A percentile compares a stretch with the other conserved stretches of the same genome.
Evolutionary conservation across 2,888 invertebrate genomes (phyloP).

Genomic region (Craniophora ligustri): DNA sequence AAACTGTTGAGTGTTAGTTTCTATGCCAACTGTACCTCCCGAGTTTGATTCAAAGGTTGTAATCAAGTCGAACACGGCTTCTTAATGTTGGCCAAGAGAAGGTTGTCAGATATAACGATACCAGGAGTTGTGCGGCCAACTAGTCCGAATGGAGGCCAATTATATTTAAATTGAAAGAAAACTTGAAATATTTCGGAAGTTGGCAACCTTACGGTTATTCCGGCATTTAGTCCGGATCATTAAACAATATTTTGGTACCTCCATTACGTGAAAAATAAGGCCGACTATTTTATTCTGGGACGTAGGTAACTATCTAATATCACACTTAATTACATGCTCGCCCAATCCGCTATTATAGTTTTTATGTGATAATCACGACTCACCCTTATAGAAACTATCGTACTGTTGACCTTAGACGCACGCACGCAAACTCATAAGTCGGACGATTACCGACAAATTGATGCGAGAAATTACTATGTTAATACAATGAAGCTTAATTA

Average conservation of each 20-base stretch:
- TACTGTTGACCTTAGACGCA: slow-evolving; percentile 16
- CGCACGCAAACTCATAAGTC: slow-evolving; percentile 17
- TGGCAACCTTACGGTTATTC: slow-evolving; percentile 2
- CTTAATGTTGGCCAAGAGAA: slow-evolving; percentile 26
- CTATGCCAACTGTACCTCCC: too few relatives aligned
- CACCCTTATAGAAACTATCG: slow-evolving; percentile 17
- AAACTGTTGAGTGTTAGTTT: too few relatives aligned
- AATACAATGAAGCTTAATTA: neutral
- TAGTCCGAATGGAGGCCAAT: neutral
- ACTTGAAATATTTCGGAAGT: neutral
- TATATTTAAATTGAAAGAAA: slow-evolving; percentile 12
- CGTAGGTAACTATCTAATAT: too few relatives aligned
- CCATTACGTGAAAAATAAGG: too few relatives aligned
- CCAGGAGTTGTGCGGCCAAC: neutral
- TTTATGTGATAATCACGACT: slow-evolving; percentile 9
- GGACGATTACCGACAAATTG: slow-evolving; percentile 11
- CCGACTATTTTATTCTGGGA: too few relatives aligned
- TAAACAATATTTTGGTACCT: too few relatives aligned
- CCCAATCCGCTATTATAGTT: neutral
- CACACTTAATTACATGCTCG: neutral
- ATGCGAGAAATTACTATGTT: neutral
- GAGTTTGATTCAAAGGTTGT: slow-evolving; percentile 3
- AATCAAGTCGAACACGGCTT: slow-evolving; percentile 12
- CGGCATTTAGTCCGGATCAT: neutral
- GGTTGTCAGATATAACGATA: slow-evolving; percentile 34